Evolutionary conservation across 2,797 vertebrate species (phyloP).

Genomic region (Halcyon badia): DNA sequence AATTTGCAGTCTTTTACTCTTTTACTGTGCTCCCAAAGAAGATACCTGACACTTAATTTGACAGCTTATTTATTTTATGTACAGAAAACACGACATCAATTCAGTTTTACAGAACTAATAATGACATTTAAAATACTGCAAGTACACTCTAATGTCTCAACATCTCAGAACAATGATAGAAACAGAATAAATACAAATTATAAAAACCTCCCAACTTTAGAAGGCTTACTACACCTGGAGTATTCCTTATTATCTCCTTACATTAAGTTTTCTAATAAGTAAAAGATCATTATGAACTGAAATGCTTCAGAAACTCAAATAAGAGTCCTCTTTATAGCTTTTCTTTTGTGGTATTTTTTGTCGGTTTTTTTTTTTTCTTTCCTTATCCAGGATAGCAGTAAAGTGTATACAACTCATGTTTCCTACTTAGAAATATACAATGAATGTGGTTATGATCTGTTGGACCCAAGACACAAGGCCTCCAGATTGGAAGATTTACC

Average conservation of each 20-base stretch:
- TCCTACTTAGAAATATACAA: constrained; percentile 99
- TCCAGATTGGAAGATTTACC: constrained; percentile 92
- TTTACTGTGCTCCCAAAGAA: not conserved
- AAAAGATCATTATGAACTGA: not conserved
- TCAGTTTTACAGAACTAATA: not conserved
- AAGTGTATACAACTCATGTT: constrained; percentile 90
- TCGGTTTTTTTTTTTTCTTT: not conserved
- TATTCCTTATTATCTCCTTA: not conserved
- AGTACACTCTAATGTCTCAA: not conserved
- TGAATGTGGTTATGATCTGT: constrained; percentile 93
- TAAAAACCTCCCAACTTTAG: fast-evolving
- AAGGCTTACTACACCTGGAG: not conserved
- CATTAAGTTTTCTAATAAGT: not conserved
- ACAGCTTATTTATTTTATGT: not conserved
- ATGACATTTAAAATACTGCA: not conserved
- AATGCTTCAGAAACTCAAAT: not conserved
- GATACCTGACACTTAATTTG: not conserved
- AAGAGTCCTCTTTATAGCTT: not conserved
- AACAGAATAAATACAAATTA: not conserved
- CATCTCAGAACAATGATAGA: not conserved
- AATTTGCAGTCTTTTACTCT: not conserved
- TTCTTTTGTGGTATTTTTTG: not conserved
- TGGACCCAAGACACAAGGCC: constrained; percentile 90
- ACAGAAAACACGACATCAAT: not conserved
- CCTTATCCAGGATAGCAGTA: constrained; percentile 86